Evolutionary conservation across 2,113 vertebrate genomes (phyloP), one percentile per base, ranked within the genome.

Genomic region (Condylura cristata): DNA sequence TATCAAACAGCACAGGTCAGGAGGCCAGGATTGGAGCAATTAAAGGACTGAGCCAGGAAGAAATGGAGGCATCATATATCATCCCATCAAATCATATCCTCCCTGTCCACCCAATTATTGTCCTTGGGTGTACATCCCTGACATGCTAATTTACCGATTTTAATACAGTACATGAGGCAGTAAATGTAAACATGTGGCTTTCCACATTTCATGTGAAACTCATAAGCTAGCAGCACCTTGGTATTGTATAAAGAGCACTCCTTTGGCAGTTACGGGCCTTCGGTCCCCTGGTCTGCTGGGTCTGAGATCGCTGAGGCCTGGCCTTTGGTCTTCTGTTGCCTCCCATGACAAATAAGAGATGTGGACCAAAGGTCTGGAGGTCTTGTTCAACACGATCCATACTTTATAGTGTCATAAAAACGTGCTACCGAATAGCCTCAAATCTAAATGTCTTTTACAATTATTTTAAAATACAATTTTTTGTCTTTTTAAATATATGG

Each of bases 391-490:
- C 12, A 70, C 10, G 28, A 76, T 24, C 14, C 3, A 10, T 37
- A 28, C 30, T 91, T 51, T 32, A 34, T 18, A 20, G 7, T 76
- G 30, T 86, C 60, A 74, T 48, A 51, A 51, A 51, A 16, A 51
- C 13, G 17, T 44, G n/a, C 22, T 85, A 51, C 63, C 53, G 82
- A 18, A 24, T 65, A 22, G 32, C 5, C 34, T 68, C 56, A 53
- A 53, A 18, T 66, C 81, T 30, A 66, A 76, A 61, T 32, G 41
- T 4, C 44, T 71, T 82, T 13, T n/a, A 93, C 80, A 48, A 32
- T 58, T 90, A 85, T 32, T 78, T 83, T 46, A 63, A 44, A 39
- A 81, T 65, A 71, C 11, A 70, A 88, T 72, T 32, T 60, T 3
- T 37, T 48, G 24, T 32, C 5, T 30, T 89, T 93, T 91, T 39